A percentile compares a stretch with the other conserved stretches of the same genome.
Conservation (phyloP, 2,888 invertebrate genomes). For the Dolomedes plantarius region DNA sequence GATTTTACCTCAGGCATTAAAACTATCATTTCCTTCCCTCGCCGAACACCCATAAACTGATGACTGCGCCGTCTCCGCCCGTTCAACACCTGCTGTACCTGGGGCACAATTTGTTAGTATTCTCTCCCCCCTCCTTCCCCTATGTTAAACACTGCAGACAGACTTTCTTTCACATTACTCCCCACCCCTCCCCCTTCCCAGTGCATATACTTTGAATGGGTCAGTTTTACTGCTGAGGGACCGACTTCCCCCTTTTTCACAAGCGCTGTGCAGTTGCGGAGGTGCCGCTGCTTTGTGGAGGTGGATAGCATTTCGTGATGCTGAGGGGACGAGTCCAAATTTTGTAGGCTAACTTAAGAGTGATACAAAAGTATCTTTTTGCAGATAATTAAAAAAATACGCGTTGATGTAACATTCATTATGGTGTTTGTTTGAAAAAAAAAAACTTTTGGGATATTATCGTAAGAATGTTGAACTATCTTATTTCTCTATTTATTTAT, state of each 20-base stretch:
- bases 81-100: conserved; percentile 30
- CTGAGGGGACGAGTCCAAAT: not conserved
- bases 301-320: not conserved
- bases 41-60: not conserved
- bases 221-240: conserved; percentile 1
- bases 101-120: conserved; percentile 20
- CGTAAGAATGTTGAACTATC: too few species aligned
- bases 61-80: not conserved
- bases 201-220: not conserved
- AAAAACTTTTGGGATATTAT: too few species aligned
- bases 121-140: not conserved
- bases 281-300: not conserved
- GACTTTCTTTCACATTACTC: not conserved
- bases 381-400: too few species aligned
- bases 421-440: too few species aligned
- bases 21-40: not conserved
- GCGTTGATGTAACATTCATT: too few species aligned
- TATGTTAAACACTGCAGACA: not conserved
- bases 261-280: not conserved
- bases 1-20: not conserved
- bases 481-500: too few species aligned
- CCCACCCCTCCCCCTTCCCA: not conserved
- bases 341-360: too few species aligned
- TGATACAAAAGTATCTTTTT: too few species aligned
- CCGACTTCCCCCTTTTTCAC: not conserved